phyloP scores from a whole-genome alignment of 2,797 vertebrate genomes.

The Cryptoprocta ferox region DNA sequence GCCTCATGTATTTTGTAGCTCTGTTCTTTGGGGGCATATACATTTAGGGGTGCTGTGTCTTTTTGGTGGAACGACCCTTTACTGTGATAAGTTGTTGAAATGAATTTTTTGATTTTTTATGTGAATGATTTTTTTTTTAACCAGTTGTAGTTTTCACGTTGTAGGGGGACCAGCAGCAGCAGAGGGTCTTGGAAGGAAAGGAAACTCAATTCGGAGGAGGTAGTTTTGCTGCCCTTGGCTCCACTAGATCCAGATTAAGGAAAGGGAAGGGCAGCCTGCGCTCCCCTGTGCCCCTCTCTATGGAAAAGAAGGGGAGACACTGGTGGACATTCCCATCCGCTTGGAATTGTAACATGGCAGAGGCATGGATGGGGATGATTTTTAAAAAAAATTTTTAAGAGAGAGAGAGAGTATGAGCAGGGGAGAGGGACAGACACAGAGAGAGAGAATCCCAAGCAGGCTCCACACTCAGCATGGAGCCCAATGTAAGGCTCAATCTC shows the following conservation, averaged over 20 bases:
- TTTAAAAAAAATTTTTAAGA: no score
- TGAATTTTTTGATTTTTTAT: background rate
- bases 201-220: background rate
- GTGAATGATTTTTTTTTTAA: background rate
- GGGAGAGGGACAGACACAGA: no score
- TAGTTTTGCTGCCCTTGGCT: background rate
- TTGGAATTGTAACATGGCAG: background rate
- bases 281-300: background rate
- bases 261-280: background rate
- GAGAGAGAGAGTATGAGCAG: no score
- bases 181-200: background rate
- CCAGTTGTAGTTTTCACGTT: background rate
- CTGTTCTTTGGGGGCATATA: background rate
- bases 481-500: no score
- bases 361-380: background rate
- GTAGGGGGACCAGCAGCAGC: background rate
- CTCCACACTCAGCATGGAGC: no score
- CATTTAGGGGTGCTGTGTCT: background rate
- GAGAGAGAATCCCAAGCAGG: no score
- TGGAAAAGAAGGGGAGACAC: background rate
- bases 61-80: background rate
- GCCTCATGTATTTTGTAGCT: background rate
- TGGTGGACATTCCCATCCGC: background rate
- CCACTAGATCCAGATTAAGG: background rate
- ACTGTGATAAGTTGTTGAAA: background rate